Evolutionary conservation across 2,113 vertebrate species (phyloP), one percentile per base, ranked within the genome.

Genomic region (Anarrhichthys ocellatus): DNA sequence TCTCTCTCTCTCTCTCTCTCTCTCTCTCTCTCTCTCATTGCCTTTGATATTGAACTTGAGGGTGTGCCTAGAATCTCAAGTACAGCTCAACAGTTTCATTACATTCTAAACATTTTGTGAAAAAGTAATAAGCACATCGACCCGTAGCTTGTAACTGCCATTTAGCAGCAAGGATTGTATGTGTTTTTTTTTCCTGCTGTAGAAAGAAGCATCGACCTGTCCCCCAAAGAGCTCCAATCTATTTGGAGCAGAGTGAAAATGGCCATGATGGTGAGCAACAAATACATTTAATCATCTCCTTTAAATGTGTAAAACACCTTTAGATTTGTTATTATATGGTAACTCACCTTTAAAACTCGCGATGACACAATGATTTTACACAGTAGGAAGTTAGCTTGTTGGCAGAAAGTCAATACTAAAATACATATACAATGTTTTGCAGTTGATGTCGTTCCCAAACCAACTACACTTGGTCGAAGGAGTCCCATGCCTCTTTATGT

Each of bases 401-500:
- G 27, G 0, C 9, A 24, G 4, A 34, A 46, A 18, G 22, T 29
- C 17, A 46, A 36, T 15, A 24, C 29, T 63, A 38, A 75, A 71
- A 73, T 38, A 6, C 44, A 71, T 32, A 2, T 22, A 14, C 62
- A 59, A 32, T 85, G 9, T 83, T 85, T 87, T 88, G 46, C 93
- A 98, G 97, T 96, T 42, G 98, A 98, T 64, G 93, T 96, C 76
- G 91, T 97, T 20, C 94, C 97, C 0, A 93, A 96, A 85, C 93
- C 95, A 0, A 62, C 93, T 0, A 97, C 97, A n/a, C 96, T 96
- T 0, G 96, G 97, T 6, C 95, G 96, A 74, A 97, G 96, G 87
- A 97, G 96, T 87, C 97, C 97, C 0, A 94, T 97, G 91, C 96
- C 96, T 54, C 94, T 99, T 59, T 99, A 99, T 58, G 94, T 98